phyloP scores from a whole-genome alignment of 2,113 vertebrate genomes.

The Panthera leo region DNA sequence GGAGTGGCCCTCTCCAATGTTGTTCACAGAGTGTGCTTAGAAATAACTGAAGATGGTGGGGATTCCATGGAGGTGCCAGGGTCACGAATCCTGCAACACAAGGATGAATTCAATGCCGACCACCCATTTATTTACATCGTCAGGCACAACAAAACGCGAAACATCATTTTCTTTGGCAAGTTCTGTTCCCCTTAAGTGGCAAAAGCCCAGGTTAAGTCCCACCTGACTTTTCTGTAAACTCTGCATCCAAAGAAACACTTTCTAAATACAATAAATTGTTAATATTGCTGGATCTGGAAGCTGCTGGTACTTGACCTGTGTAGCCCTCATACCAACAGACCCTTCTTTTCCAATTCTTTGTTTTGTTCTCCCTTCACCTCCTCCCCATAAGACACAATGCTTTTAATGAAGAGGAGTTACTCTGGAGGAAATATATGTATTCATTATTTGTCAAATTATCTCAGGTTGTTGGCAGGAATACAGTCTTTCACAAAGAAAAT shows the following conservation, averaged over 20 bases:
- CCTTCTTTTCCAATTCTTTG: neutral
- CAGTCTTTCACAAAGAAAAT: neutral
- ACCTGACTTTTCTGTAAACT: conserved; percentile 52
- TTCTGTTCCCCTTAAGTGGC: conserved; percentile 86
- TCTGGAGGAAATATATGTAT: neutral
- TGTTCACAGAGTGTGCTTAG: conserved; percentile 85
- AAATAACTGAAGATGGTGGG: conserved; percentile 86
- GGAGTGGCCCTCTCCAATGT: conserved; percentile 84
- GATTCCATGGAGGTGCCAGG: conserved; percentile 87
- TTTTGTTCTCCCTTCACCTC: conserved; percentile 15
- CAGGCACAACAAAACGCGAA: conserved; percentile 89
- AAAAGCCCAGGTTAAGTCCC: conserved; percentile 7
- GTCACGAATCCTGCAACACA: conserved; percentile 87
- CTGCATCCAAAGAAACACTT: conserved; percentile 59
- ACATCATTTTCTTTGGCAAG: conserved; percentile 85
- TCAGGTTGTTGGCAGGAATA: neutral
- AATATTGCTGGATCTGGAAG: conserved; percentile 47
- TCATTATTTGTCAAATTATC: neutral
- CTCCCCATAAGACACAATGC: neutral
- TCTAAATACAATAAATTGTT: conserved; percentile 68
- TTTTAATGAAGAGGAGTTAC: conserved; percentile 49
- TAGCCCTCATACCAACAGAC: conserved; percentile 53
- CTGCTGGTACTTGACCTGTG: conserved; percentile 54
- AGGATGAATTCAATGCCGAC: conserved; percentile 87
- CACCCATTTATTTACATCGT: conserved; percentile 88